Conservation (phyloP, 92 coral and sea anemone genomes). For the Siderastrea siderea region DNA sequence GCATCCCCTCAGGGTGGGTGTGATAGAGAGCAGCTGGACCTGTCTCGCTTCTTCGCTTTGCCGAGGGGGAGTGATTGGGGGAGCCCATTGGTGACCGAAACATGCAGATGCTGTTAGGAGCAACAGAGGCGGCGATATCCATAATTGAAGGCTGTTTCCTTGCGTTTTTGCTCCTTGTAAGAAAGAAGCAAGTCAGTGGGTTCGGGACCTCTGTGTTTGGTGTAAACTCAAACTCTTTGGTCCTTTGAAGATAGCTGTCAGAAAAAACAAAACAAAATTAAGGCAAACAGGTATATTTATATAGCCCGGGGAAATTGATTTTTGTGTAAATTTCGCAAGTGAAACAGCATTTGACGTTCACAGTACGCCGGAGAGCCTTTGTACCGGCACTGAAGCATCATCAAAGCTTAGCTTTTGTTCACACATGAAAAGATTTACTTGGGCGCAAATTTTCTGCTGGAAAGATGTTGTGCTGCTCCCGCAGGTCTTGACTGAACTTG, state of each 20-base stretch:
- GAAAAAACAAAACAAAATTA: neutral
- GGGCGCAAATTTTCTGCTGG: no score
- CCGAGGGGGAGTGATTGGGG: conserved; percentile 78
- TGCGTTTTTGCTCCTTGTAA: conserved; percentile 77
- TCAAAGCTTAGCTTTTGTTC: no score
- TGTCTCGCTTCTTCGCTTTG: conserved; percentile 68
- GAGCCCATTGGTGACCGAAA: conserved; percentile 92
- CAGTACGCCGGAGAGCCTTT: no score
- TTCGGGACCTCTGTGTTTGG: conserved; percentile 89
- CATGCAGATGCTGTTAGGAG: conserved; percentile 93
- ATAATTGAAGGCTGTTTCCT: conserved; percentile 75
- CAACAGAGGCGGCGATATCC: conserved; percentile 89
- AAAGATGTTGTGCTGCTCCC: no score
- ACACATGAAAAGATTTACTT: no score
- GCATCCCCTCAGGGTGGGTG: conserved; percentile 8
- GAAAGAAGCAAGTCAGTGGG: conserved; percentile 93
- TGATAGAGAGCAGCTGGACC: conserved; percentile 26
- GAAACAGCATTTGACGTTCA: neutral
- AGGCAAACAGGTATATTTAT: neutral
- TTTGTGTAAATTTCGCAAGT: neutral
- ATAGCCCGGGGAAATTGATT: no score
- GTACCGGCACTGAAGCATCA: no score
- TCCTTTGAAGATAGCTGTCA: conserved; percentile 81
- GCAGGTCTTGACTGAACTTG: no score
- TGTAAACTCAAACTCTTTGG: conserved; percentile 80